These are phyloP conservation scores for Chrysolina oricalcia DNA, from an alignment of 2,888 invertebrate species.

Conservation along the genomic window DNA sequence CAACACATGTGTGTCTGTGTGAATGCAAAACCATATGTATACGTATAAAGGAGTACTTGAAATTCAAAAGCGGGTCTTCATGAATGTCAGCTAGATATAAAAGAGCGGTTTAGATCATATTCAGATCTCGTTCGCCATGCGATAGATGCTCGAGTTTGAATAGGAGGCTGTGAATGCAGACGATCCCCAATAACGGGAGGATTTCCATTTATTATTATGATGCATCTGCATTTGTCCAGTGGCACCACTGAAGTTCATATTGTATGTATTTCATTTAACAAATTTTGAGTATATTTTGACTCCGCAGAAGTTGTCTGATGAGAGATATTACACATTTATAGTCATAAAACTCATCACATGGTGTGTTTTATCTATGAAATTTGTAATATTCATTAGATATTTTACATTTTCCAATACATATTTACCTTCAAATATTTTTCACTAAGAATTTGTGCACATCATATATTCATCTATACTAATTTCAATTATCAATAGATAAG, in stretches of 20 bases:
- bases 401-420: too few relatives aligned
- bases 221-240: constrained; percentile 9
- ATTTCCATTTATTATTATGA: constrained; percentile 33
- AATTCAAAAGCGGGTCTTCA: constrained; percentile 49
- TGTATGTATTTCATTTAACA: too few relatives aligned
- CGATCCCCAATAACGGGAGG: constrained; percentile 38
- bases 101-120: constrained; percentile 48
- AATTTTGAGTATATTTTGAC: too few relatives aligned
- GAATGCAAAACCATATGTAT: constrained; percentile 57
- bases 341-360: too few relatives aligned
- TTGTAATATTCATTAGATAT: too few relatives aligned
- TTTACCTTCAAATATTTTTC: too few relatives aligned
- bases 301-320: too few relatives aligned
- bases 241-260: neutral
- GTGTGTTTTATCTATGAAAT: too few relatives aligned
- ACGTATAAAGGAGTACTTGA: constrained; percentile 48
- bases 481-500: too few relatives aligned
- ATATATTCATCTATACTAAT: too few relatives aligned
- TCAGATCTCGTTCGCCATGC: constrained; percentile 45
- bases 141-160: constrained; percentile 40
- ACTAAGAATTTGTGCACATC: too few relatives aligned
- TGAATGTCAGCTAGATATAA: constrained; percentile 45
- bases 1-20: constrained; percentile 48
- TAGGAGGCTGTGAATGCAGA: constrained; percentile 32
- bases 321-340: too few relatives aligned